Percentiles rank a stretch among this genome's conserved stretches.
Conservation (phyloP, 2,888 invertebrate species). For the Xanthorhoe spadicearia region DNA sequence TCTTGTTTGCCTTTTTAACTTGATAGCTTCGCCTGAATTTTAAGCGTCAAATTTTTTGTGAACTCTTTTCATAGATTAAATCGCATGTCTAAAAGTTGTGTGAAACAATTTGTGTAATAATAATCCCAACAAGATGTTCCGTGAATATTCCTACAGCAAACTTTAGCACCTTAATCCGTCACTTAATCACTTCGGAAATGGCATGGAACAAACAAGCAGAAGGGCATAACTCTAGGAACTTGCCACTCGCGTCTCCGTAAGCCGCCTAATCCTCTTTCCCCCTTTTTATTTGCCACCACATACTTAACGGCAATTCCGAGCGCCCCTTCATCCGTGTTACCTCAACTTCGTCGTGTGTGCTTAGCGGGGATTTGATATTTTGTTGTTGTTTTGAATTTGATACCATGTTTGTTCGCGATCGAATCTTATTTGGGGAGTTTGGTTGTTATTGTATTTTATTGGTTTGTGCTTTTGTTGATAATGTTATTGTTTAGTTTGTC, state of each 20-base stretch:
- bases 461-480: slow-evolving; percentile 9
- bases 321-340: slow-evolving; percentile 62
- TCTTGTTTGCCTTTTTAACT: slow-evolving; percentile 42
- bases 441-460: slow-evolving; percentile 23
- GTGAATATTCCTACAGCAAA: slow-evolving; percentile 33
- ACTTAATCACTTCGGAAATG: slow-evolving; percentile 73
- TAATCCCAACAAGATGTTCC: slow-evolving; percentile 16
- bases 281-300: slow-evolving; percentile 76
- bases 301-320: slow-evolving; percentile 77
- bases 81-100: neutral
- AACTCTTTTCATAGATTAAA: no score
- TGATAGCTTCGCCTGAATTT: slow-evolving; percentile 6
- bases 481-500: slow-evolving; percentile 16
- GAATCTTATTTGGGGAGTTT: slow-evolving; percentile 34
- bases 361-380: slow-evolving; percentile 38
- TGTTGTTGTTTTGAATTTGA: slow-evolving; percentile 45
- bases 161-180: slow-evolving; percentile 60
- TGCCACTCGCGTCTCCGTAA: slow-evolving; percentile 68
- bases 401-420: slow-evolving; percentile 39
- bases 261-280: slow-evolving; percentile 76
- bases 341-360: slow-evolving; percentile 53
- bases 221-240: slow-evolving; percentile 68
- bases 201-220: slow-evolving; percentile 70
- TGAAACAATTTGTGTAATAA: neutral
- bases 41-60: neutral